Base-by-base conservation (phyloP, 1,140 invertebrate species). In the Drosophila santomea region DNA sequence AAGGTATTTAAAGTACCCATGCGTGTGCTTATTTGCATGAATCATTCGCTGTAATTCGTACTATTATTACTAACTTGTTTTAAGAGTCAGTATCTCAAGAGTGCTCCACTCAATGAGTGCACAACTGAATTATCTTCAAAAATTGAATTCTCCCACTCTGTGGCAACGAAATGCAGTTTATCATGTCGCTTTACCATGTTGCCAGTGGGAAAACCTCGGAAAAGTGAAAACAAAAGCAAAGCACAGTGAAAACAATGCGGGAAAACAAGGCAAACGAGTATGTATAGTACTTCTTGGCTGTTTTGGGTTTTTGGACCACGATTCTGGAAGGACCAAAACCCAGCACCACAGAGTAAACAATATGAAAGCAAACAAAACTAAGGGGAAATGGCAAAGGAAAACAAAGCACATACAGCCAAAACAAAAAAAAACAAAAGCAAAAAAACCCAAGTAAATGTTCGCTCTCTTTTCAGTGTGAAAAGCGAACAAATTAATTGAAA, bases 401-500 rank as follows among this genome's bases (percentile, higher is more conserved):
- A 41, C 44, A 52, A 52, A 60, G 41, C 25, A 58, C 43, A 44
- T 50, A 35, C 12, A 25, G 15, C 28, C 32, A 51, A 35, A 20
- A 35, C 20, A 32, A 43, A 68, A 52, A 17, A 51, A 35, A 20
- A 35, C 20, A 32, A 43, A 68, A 52, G 17, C 17, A 17, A 32
- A 43, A 68, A 52, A 50, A 25, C 25, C 25, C 14, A 48, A 38
- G 25, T 10, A 56, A 36, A 50, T 44, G 20, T 20, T 1, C 36
- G 36, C 47, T 35, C 48, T 39, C 15, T 17, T 20, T 20, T 38
- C 12, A 4, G 35, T 41, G n/a, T 20, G 36, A 74, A 74, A 74
- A 39, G 44, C 44, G 14, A 50, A 23, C 38, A 63, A 74, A 74
- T 74, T 74, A 74, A 74, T 74, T 74, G 51, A 74, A 56, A 74